A percentile compares a stretch with the other conserved stretches of the same genome.
phyloP scores from a whole-genome alignment of 2,113 vertebrate species.

The Mobula hypostoma region DNA sequence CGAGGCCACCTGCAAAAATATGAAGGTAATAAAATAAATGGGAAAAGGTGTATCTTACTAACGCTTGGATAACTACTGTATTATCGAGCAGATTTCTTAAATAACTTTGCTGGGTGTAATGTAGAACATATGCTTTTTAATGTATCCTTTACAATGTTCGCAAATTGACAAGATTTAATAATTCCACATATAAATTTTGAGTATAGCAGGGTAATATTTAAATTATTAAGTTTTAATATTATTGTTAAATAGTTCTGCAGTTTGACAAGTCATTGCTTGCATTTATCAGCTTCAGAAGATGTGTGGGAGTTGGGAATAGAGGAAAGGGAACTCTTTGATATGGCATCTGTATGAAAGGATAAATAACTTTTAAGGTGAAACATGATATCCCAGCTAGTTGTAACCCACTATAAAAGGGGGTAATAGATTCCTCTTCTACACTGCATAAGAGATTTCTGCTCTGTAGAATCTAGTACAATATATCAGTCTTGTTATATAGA shows the following conservation, averaged over 20 bases:
- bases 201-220: not conserved
- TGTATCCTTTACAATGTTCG: not conserved
- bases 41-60: not conserved
- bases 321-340: not conserved
- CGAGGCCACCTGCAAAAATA: constrained; percentile 72
- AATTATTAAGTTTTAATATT: not conserved
- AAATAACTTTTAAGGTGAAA: not conserved
- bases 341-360: no score
- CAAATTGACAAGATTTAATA: not conserved
- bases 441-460: no score
- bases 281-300: not conserved
- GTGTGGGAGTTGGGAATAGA: not conserved
- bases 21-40: not conserved
- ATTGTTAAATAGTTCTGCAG: not conserved
- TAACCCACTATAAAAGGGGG: no score
- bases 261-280: not conserved
- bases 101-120: not conserved
- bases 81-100: not conserved
- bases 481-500: no score
- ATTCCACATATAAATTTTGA: not conserved
- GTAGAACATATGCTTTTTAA: not conserved
- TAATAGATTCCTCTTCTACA: no score
- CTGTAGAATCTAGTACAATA: no score
- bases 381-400: not conserved
- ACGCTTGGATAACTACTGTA: not conserved